Conservation (phyloP, 2,797 vertebrate species). For the Sorex maritimensis region DNA sequence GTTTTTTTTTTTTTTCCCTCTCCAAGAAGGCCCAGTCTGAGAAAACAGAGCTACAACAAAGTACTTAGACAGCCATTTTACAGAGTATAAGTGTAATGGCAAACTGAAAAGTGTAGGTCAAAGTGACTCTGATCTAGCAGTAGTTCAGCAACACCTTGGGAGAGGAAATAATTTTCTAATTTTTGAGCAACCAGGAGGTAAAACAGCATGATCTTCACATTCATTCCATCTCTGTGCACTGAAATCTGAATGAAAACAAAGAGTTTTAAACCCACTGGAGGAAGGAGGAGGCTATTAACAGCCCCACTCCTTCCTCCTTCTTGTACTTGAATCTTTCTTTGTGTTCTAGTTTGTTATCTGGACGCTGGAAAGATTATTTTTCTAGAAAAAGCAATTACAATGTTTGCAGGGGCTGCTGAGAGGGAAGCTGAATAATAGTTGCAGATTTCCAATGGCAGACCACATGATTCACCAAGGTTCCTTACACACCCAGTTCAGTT, state of each 20-base stretch:
- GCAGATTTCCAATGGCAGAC: slow-evolving; percentile 50
- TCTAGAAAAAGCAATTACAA: slow-evolving; percentile 54
- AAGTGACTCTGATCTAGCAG: background rate
- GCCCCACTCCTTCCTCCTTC: slow-evolving; percentile 72
- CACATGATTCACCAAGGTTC: slow-evolving; percentile 57
- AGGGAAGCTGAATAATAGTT: slow-evolving; percentile 60
- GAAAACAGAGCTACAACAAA: background rate
- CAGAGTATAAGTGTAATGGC: background rate
- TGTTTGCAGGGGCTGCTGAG: slow-evolving; percentile 30
- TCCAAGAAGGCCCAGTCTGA: background rate
- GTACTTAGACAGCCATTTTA: background rate
- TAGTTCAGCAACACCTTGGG: background rate
- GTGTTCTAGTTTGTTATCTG: slow-evolving; percentile 69
- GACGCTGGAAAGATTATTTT: slow-evolving; percentile 60
- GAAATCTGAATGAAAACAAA: background rate
- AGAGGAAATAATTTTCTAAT: slow-evolving; percentile 27
- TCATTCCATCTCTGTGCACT: background rate
- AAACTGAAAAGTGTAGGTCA: background rate
- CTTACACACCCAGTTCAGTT: slow-evolving; percentile 33
- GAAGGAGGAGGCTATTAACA: slow-evolving; percentile 49
- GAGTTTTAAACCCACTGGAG: slow-evolving; percentile 21
- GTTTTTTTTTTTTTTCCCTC: background rate
- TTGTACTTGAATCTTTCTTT: slow-evolving; percentile 48
- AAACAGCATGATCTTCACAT: background rate
- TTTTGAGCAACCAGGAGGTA: background rate